Evolutionary conservation across 2,888 invertebrate genomes (phyloP).

Genomic region (Catocala fraxini): DNA sequence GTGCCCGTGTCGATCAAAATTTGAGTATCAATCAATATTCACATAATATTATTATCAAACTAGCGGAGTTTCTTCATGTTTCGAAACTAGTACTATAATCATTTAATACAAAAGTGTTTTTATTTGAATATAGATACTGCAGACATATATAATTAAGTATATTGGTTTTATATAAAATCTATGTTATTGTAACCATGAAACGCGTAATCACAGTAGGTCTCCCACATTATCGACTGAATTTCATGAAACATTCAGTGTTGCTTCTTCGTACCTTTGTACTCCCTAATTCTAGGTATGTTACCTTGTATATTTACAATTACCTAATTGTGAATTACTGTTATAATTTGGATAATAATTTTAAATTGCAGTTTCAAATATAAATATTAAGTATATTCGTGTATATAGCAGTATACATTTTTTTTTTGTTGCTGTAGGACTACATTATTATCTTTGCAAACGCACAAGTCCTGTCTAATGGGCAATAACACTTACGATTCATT

Average conservation of each 20-base stretch:
- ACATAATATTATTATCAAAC: not conserved
- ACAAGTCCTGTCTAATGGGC: too few relatives aligned
- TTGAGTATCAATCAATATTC: conserved; percentile 17
- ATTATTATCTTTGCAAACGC: too few relatives aligned
- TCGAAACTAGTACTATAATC: not conserved
- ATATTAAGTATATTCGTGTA: too few relatives aligned
- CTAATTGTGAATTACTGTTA: too few relatives aligned
- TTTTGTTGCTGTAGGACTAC: too few relatives aligned
- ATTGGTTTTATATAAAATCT: conserved; percentile 6
- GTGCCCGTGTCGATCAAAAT: conserved; percentile 6
- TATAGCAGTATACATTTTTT: too few relatives aligned
- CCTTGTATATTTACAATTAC: too few relatives aligned
- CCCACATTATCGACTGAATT: conserved; percentile 17
- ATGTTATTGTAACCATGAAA: not conserved
- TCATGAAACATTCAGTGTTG: conserved; percentile 18
- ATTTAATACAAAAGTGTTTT: not conserved
- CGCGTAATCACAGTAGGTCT: not conserved
- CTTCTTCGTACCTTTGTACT: not conserved
- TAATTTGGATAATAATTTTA: too few relatives aligned
- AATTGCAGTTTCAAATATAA: too few relatives aligned
- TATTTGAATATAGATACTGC: not conserved
- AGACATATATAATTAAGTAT: not conserved
- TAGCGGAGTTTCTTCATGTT: not conserved
- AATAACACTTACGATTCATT: too few relatives aligned
- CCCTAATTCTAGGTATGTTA: too few relatives aligned